Base-by-base conservation (phyloP, 1,140 invertebrate genomes). In the Laodelphax striatellus region DNA sequence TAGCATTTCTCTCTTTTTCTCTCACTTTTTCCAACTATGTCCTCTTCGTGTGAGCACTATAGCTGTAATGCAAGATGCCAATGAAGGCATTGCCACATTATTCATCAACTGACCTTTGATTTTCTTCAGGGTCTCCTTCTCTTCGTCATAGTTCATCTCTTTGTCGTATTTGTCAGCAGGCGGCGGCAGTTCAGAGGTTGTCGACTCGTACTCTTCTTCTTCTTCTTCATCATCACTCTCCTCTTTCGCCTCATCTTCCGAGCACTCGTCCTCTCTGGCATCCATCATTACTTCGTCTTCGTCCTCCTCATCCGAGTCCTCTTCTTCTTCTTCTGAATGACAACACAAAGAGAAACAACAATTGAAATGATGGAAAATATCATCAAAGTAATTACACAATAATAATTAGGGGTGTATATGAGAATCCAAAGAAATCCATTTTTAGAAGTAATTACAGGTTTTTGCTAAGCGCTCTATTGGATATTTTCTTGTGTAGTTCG, bases 81-180 rank as follows among this genome's bases (percentile, higher is more conserved):
- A n/a, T n/a, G n/a, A n/a, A n/a, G n/a, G n/a, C n/a, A n/a, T n/a
- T n/a, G n/a, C n/a, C n/a, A n/a, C n/a, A n/a, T 38, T 38, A 11
- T 38, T 13, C 9, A 9, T 9, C 38, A 17, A 61, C 55, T 60
- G 68, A 70, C 83, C 79, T 72, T 85, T 85, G 1, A 91, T 71
- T 69, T 86, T 88, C 59, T 85, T 72, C 42, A 89, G 73, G 17
- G 85, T 80, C 67, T 83, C 77, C 63, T 81, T 77, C 73, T 92
- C 89, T 69, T 87, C 85, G n/a, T 77, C 67, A 54, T 86, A 75
- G 72, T 91, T 85, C 67, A 90, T 82, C 66, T 87, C 78, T 63
- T 79, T 64, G 58, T 73, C 71, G 65, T 73, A 68, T 58, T 65
- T 66, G 43, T 71, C 70, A 44, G 59, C 44, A 22, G 63, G 62